Evolutionary conservation across 2,113 vertebrate species (phyloP).

Genomic region (Climacteris rufus): DNA sequence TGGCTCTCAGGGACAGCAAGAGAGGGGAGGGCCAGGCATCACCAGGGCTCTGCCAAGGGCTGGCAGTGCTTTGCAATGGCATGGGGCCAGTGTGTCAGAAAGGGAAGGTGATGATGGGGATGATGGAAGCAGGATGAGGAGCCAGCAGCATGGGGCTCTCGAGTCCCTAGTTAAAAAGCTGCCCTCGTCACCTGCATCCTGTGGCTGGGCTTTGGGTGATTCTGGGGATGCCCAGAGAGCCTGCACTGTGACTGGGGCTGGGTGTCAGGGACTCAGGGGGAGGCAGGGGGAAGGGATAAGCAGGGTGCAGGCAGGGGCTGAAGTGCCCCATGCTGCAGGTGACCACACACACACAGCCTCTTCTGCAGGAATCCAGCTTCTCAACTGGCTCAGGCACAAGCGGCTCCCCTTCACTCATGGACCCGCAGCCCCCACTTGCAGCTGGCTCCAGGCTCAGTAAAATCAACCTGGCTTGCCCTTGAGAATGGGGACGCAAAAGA

Average conservation of each 20-base stretch:
- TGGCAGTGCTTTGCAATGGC: not conserved
- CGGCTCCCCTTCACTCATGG: not conserved
- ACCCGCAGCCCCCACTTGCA: not conserved
- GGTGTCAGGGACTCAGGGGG: not conserved
- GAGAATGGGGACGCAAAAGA: not conserved
- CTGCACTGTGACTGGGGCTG: not conserved
- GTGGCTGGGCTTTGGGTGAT: not conserved
- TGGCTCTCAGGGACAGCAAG: not conserved
- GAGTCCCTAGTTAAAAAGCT: not conserved
- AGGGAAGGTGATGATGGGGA: not conserved
- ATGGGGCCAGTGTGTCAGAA: not conserved
- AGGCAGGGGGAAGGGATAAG: not conserved
- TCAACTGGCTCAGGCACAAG: rapidly evolving
- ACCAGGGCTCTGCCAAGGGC: not conserved
- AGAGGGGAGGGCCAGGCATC: not conserved
- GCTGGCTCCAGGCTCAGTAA: not conserved
- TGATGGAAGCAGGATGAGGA: not conserved
- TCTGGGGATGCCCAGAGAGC: not conserved
- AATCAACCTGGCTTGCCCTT: not conserved
- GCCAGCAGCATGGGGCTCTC: not conserved
- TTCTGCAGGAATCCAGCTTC: not conserved
- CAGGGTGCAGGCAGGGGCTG: not conserved
- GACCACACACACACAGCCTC: not conserved
- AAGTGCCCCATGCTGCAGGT: not conserved
- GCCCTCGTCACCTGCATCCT: not conserved